Conservation (phyloP, 2,797 vertebrate species). For the Sebastes vulpes region DNA sequence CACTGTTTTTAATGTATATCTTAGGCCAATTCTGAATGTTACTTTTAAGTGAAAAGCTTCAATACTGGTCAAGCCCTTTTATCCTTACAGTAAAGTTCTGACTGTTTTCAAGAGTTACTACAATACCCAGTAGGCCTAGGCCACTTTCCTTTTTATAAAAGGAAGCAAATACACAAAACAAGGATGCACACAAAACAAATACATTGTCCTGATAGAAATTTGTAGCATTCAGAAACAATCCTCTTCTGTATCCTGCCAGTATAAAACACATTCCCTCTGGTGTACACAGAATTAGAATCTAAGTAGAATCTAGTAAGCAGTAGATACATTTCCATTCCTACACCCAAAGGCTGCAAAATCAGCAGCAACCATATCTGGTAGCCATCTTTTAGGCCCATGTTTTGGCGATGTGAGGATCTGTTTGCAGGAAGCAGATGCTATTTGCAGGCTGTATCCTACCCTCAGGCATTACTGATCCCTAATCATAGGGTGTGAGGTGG, state of each 20-base stretch:
- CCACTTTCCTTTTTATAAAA: neutral
- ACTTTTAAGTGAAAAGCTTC: neutral
- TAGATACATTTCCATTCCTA: neutral
- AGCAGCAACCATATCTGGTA: slow-evolving; percentile 1
- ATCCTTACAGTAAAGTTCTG: neutral
- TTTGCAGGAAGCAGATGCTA: slow-evolving; percentile 48
- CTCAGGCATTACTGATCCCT: slow-evolving; percentile 53
- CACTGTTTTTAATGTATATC: neutral
- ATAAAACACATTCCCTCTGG: neutral
- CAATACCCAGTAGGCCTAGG: neutral
- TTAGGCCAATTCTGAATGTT: neutral
- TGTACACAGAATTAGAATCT: neutral
- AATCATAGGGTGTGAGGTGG: slow-evolving; percentile 67
- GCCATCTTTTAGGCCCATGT: neutral
- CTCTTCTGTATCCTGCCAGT: neutral
- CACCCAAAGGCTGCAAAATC: neutral
- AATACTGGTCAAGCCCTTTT: neutral
- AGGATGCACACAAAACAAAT: neutral
- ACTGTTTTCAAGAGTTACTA: neutral
- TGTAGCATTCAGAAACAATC: neutral
- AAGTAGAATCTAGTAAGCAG: neutral
- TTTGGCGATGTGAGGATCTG: slow-evolving; percentile 36
- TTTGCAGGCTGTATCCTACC: slow-evolving; percentile 44
- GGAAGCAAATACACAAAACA: neutral
- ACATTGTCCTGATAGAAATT: neutral